Evolutionary conservation across 1,140 invertebrate species (phyloP).

Genomic region (Cylas formicarius): DNA sequence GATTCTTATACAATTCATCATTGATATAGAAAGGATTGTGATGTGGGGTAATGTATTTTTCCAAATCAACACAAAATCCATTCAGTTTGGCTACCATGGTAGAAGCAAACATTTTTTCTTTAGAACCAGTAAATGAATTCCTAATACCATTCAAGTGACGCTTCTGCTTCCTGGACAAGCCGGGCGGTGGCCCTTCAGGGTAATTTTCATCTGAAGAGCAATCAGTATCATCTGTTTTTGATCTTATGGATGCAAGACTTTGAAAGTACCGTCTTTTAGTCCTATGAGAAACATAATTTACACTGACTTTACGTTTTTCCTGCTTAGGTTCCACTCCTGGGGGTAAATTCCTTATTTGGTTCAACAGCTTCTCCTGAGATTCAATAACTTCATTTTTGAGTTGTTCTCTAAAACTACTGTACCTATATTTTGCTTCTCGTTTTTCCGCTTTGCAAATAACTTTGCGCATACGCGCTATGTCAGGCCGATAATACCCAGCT

Average conservation of each 20-base stretch:
- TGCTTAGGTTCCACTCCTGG: conserved; percentile 45
- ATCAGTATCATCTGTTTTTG: conserved; percentile 53
- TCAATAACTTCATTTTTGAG: conserved; percentile 55
- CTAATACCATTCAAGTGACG: conserved; percentile 41
- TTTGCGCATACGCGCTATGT: conserved; percentile 51
- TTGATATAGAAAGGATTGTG: conserved; percentile 47
- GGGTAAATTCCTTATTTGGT: conserved; percentile 49
- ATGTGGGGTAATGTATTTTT: conserved; percentile 37
- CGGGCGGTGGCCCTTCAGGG: conserved; percentile 53
- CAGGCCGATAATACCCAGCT: conserved; percentile 59
- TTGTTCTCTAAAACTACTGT: conserved; percentile 48
- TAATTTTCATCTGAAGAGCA: conserved; percentile 66
- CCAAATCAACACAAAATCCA: conserved; percentile 41
- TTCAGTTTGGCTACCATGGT: conserved; percentile 43
- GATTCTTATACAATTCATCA: conserved; percentile 61
- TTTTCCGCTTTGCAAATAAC: conserved; percentile 57
- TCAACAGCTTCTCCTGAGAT: conserved; percentile 58
- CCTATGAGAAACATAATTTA: conserved; percentile 41
- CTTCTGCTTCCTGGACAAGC: conserved; percentile 48
- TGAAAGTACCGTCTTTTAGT: conserved; percentile 48
- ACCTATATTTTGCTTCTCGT: conserved; percentile 57
- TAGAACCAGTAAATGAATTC: conserved; percentile 41
- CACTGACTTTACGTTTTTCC: conserved; percentile 39
- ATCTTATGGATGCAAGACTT: conserved; percentile 46
- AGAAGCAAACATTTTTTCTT: conserved; percentile 45